Evolutionary conservation across 2,113 vertebrate genomes (phyloP), one percentile per base, ranked within the genome.

Genomic region (Ondatra zibethicus): DNA sequence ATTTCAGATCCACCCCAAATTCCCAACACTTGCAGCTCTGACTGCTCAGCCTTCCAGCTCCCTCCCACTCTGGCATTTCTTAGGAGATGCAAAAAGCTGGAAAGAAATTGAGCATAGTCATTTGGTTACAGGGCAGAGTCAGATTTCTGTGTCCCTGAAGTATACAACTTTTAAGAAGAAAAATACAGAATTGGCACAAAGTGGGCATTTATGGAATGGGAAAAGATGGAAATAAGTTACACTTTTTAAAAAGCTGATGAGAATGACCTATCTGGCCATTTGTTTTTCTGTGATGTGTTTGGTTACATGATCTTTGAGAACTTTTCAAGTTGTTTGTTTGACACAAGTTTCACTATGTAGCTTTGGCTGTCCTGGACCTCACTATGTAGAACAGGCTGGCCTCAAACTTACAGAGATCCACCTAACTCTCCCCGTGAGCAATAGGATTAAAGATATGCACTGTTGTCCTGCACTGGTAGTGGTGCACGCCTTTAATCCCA

Each of bases 161-260:
- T 27, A 39, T 47, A 58, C 25, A 90, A 89, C 33, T 92, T 65
- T 86, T 66, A 86, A 65, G 58, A 65, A 45, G 36, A 61, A 82
- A 65, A 89, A 65, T 66, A 78, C 8, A 84, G 42, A 25, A 58
- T 39, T 42, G 27, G 72, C 39, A 70, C 39, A 47, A 89, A 76
- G 33, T n/a, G 11, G 65, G 14, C 78, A n/a, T 61, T 39, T 89
- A 88, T 72, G 75, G 17, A 77, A 84, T 93, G 58, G 85, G 66
- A 77, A 88, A 88, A 94, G 29, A 47, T 66, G 27, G 1, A 16
- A 61, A 84, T 55, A 84, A 73, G 45, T 78, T 50, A 55, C 1
- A 89, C 4, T 65, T 93, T 95, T 88, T 7, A 19, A 88, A 87
- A 89, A 94, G 23, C 81, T 92, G 89, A 93, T 36, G 82, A 70